Base-by-base conservation (phyloP, 2,113 vertebrate genomes). In the Cichladusa arquata region DNA sequence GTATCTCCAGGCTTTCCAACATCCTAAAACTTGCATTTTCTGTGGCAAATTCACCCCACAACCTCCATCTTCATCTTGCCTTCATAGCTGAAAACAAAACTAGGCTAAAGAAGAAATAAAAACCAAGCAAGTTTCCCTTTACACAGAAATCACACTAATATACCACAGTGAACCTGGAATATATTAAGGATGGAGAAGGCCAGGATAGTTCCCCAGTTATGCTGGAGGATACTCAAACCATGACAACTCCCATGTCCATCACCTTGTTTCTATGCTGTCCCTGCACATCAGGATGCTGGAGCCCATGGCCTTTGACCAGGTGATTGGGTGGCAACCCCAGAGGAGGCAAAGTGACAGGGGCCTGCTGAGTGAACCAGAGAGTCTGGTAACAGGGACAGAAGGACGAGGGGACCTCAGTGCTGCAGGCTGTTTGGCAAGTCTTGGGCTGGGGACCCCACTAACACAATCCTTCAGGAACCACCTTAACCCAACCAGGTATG, bases 51-150 rank as follows among this genome's bases (percentile, higher is more conserved):
- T 83, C 60, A 69, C 38, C 51, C 48, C 19, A 42, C 86, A 70
- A 66, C 62, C 66, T 88, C 45, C 65, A 83, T 38, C 54, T 64
- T 38, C 25, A 1, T 79, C 34, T 11, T 74, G 47, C 23, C 53
- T 90, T 84, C 47, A 81, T 22, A 97, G 83, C 33, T 87, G n/a
- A 96, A 95, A 96, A 93, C n/a, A n/a, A 20, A 87, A 44, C 83
- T 92, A 76, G 45, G 28, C 64, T 53, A 50, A 84, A 74, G 44
- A 83, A 62, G 24, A 80, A 95, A 93, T 29, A 92, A 71, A 69
- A 34, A 31, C 38, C 62, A 72, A 92, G 72, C 38, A 84, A 91
- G 72, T 76, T 95, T 86, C 53, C n/a, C 69, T 73, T 79, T 40
- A 81, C 67, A 88, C 24, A 65, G 45, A 95, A 57, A 42, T 71